A percentile compares a stretch with the other conserved stretches of the same genome.
phyloP scores from a whole-genome alignment of 2,888 invertebrate genomes.

The Phortica okadai region DNA sequence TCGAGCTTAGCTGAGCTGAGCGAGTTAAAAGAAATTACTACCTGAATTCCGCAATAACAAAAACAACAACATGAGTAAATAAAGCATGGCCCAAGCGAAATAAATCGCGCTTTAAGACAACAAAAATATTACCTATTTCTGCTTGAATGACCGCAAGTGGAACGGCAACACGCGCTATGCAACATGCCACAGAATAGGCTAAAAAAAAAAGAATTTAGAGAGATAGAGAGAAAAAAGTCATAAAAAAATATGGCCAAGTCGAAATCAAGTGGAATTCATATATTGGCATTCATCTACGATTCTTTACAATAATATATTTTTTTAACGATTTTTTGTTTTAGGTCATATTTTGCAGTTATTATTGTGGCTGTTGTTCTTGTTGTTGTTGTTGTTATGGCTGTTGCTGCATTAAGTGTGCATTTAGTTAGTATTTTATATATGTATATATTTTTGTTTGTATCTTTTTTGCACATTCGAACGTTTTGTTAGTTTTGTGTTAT shows the following conservation, averaged over 20 bases:
- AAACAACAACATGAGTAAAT: conserved; percentile 53
- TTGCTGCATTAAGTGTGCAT: conserved; percentile 18
- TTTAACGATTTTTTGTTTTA: background rate
- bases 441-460: background rate
- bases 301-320: conserved; percentile 18
- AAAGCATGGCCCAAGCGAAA: background rate
- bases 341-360: background rate
- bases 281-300: background rate
- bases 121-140: conserved; percentile 40
- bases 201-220: background rate
- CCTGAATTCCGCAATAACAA: conserved; percentile 65
- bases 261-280: background rate
- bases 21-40: conserved; percentile 63
- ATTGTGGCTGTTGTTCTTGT: background rate
- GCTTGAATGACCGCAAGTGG: conserved; percentile 60
- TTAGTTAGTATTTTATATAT: conserved; percentile 8
- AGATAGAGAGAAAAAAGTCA: background rate
- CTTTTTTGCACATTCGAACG: conserved; percentile 52
- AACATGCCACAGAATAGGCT: conserved; percentile 16
- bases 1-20: background rate
- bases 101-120: background rate
- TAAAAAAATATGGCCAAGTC: background rate
- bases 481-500: conserved; percentile 66
- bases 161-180: conserved; percentile 51
- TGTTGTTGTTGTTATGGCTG: background rate